These are phyloP conservation scores for Atrichornis clamosus DNA, from an alignment of 2,113 vertebrate genomes.

Conservation along the genomic window DNA sequence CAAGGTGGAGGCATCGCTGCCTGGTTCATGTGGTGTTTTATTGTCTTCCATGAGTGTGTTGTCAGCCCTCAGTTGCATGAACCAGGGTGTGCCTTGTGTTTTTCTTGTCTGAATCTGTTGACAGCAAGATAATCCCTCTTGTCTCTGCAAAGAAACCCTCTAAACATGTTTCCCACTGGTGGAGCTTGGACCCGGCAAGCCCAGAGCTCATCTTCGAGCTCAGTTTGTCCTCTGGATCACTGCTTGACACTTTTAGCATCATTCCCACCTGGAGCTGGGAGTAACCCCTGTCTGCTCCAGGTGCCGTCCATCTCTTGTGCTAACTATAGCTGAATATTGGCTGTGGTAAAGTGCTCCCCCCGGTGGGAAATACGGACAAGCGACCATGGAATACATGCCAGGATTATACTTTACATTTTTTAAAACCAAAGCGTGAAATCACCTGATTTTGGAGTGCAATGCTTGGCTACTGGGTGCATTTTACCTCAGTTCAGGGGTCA, in stretches of 20 bases:
- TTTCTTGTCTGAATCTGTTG: not conserved
- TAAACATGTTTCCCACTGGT: not conserved
- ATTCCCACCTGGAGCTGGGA: not conserved
- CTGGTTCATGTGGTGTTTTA: not conserved
- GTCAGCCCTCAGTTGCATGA: not conserved
- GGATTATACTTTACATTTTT: accelerated
- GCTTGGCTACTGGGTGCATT: accelerated
- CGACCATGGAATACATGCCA: not conserved
- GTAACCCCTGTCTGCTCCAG: not conserved
- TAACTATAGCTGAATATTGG: not conserved
- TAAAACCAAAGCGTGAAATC: not conserved
- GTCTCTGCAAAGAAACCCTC: not conserved
- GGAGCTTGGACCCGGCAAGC: not conserved
- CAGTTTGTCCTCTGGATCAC: not conserved
- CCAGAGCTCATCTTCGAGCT: not conserved
- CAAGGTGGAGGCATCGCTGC: not conserved
- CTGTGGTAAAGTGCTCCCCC: not conserved
- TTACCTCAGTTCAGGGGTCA: not conserved
- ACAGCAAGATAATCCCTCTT: not conserved
- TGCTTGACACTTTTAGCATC: not conserved
- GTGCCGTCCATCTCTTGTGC: too few species aligned
- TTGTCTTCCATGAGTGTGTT: not conserved
- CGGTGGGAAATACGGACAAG: not conserved
- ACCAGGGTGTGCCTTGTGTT: not conserved
- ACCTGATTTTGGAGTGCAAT: not conserved